Base-by-base conservation (phyloP, 1,140 invertebrate species). In the Campoletis sonorensis region DNA sequence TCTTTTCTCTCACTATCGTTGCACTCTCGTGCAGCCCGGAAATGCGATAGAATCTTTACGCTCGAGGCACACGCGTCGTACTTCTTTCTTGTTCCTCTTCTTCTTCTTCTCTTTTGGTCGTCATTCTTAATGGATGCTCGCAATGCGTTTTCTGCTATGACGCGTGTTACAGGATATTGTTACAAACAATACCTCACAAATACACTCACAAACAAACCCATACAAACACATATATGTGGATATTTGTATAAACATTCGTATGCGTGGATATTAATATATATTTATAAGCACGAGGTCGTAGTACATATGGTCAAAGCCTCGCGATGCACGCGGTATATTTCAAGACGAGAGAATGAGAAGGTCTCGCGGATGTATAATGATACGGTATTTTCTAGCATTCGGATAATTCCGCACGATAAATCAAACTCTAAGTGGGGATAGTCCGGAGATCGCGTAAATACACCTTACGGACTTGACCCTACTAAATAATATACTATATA, bases 381-480 rank as follows among this genome's bases (percentile, higher is more conserved):
- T 89, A 91, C 86, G 84, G 88, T 91, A 89, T 90, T 91, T 76
- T 91, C 89, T 91, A 90, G 90, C 90, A 90, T 92, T 92, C 89
- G 85, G 89, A 92, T 91, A 90, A 92, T 91, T 90, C 89, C 87
- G 88, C 83, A 85, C 86, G 87, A 92, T 92, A 92, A 92, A 92
- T 92, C 91, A 92, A 15, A 77, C 80, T 77, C 82, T 91, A 91
- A 92, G 89, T 90, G 89, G 89, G 61, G 81, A 82, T 82, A 70
- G 86, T 82, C 84, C 86, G 87, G 86, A 85, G 88, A 91, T 88
- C 87, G 86, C 85, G 86, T 91, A 91, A 92, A 90, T 89, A 91
- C 86, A 92, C 88, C 90, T 87, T 91, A 84, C 40, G 40, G 40
- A 45, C 40, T 45, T 45, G 40, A 45, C 40, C 40, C 40, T 45